A percentile compares a stretch with the other conserved stretches of the same genome.
Evolutionary conservation across 2,113 vertebrate genomes (phyloP).

Genomic region (Stictonetta naevosa): DNA sequence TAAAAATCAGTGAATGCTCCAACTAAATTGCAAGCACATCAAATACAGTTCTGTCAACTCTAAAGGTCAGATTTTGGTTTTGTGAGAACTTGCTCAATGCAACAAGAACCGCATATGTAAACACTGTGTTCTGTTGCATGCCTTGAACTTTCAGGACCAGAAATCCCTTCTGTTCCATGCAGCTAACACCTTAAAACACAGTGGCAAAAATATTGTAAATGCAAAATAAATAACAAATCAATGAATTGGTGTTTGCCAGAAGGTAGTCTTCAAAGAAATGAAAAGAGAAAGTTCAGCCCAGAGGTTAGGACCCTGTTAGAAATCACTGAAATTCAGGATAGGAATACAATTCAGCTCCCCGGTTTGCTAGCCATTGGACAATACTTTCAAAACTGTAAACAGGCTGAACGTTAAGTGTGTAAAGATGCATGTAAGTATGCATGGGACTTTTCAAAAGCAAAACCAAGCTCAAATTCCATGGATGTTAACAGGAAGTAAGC

Average conservation of each 20-base stretch:
- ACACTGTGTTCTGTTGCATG: slow-evolving; percentile 1
- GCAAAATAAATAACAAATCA: neutral
- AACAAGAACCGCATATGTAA: neutral
- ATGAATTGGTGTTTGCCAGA: neutral
- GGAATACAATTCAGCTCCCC: neutral
- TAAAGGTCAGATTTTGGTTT: slow-evolving; percentile 62
- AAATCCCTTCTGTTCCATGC: slow-evolving; percentile 17
- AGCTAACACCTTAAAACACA: neutral
- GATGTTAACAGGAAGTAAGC: neutral
- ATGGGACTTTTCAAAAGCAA: neutral
- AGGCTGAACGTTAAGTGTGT: neutral
- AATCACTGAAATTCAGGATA: neutral
- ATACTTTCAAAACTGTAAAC: neutral
- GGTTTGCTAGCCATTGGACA: neutral
- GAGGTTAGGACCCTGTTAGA: neutral
- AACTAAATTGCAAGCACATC: slow-evolving; percentile 23
- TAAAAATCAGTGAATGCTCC: slow-evolving; percentile 42
- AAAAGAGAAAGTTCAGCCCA: neutral
- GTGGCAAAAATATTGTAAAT: neutral
- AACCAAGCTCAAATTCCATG: neutral
- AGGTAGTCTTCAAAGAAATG: neutral
- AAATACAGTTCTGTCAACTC: slow-evolving; percentile 29
- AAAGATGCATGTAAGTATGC: neutral
- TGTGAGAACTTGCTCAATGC: neutral
- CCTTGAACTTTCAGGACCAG: slow-evolving; percentile 32